These are phyloP conservation scores for Nicator chloris DNA, from an alignment of 2,113 vertebrate species.

Conservation along the genomic window DNA sequence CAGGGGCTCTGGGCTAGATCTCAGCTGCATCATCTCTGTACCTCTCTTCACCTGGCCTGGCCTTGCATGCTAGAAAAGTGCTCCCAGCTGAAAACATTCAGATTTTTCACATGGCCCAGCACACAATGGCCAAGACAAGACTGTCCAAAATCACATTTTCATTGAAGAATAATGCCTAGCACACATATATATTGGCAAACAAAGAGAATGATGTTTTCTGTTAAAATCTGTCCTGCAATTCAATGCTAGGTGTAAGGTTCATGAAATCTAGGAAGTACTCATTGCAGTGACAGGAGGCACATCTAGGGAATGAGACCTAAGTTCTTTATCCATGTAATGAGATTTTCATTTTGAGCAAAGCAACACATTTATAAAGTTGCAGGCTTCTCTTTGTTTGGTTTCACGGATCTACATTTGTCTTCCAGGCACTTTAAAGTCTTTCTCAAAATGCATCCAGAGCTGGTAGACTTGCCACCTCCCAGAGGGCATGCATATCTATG, in stretches of 20 bases:
- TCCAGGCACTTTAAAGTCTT: background rate
- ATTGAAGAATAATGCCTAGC: background rate
- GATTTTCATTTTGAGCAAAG: background rate
- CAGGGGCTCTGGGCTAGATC: background rate
- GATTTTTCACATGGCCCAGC: background rate
- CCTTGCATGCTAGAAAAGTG: background rate
- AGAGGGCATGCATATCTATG: background rate
- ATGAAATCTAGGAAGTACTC: background rate
- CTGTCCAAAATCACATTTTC: background rate
- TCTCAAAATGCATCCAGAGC: background rate
- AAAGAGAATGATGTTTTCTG: background rate
- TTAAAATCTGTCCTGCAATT: background rate
- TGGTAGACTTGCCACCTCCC: background rate
- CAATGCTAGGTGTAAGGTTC: background rate
- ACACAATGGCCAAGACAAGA: background rate
- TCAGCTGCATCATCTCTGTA: background rate
- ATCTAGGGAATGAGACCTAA: background rate
- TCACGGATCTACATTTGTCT: background rate
- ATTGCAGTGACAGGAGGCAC: background rate
- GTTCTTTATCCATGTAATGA: background rate
- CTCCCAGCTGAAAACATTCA: background rate
- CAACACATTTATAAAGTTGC: background rate
- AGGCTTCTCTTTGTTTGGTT: fast-evolving
- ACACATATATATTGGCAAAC: background rate
- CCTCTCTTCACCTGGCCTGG: background rate